Conservation (phyloP, 2,888 invertebrate genomes). For the Subacronicta megacephala region DNA sequence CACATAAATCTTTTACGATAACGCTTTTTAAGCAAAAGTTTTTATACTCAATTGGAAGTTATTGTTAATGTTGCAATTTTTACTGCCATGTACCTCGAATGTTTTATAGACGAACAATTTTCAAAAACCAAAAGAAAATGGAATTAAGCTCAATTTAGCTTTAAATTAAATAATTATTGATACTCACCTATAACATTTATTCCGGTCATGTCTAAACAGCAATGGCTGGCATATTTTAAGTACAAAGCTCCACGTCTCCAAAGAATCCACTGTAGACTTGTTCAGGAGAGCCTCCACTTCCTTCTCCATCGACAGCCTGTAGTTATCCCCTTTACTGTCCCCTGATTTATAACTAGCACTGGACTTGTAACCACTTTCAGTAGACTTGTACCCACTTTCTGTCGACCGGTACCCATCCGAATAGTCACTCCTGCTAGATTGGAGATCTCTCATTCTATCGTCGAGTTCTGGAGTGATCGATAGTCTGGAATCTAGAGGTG, state of each 20-base stretch:
- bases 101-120: too few relatives aligned
- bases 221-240: slow-evolving; percentile 85
- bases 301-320: slow-evolving; percentile 71
- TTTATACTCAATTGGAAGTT: too few relatives aligned
- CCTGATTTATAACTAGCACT: slow-evolving; percentile 43
- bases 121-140: too few relatives aligned
- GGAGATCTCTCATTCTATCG: slow-evolving; percentile 64
- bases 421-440: slow-evolving; percentile 56
- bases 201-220: slow-evolving; percentile 82
- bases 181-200: slow-evolving; percentile 83
- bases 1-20: too few relatives aligned
- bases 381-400: slow-evolving; percentile 61
- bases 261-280: slow-evolving; percentile 74
- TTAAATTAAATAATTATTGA: too few relatives aligned
- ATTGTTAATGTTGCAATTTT: too few relatives aligned
- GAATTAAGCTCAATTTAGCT: too few relatives aligned
- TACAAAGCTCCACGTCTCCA: slow-evolving; percentile 85
- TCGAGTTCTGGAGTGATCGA: slow-evolving; percentile 81
- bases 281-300: slow-evolving; percentile 70
- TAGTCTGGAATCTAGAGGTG: slow-evolving; percentile 46
- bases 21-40: too few relatives aligned
- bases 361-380: slow-evolving; percentile 55
- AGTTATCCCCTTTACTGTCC: slow-evolving; percentile 55
- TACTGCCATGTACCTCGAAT: too few relatives aligned
- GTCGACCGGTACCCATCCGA: slow-evolving; percentile 57